Base-by-base conservation (phyloP, 2,797 vertebrate species). In the Brachyalestes nurse region DNA sequence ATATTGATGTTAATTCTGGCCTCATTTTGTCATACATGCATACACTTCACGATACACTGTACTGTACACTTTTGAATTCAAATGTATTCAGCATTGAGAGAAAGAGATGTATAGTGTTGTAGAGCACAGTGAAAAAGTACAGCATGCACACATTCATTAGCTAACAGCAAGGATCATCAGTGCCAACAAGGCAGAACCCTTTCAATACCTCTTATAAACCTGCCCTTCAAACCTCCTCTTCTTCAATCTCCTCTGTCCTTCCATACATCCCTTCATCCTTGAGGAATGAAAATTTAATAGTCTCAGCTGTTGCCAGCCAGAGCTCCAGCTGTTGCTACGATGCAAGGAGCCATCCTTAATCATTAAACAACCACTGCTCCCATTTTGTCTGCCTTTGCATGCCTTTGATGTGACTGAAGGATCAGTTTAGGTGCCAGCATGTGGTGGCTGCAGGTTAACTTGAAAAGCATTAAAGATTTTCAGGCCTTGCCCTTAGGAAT, bases 261-360 rank as follows among this genome's bases (percentile, higher is more conserved):
- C 60, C 38, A 51, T 64, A 10, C 42, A 60, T 71, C 47, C 49
- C 65, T 82, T 25, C 62, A 70, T 72, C 62, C 80, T 77, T 74
- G 61, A 77, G 77, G 67, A 74, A 78, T 85, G 78, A 83, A 70
- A 51, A n/a, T 75, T 57, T 78, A 86, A 86, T 79, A 82, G 42
- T 74, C 51, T 83, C 84, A 78, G 69, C 78, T 80, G 84, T 66
- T 73, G 77, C 42, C 77, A 82, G 83, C 60, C 66, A 76, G 79
- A 69, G 60, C 58, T 72, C 75, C 79, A 83, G 82, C 78, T 81
- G 84, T 81, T 53, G 57, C 42, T 51, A 57, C 25, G 51, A 42
- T 55, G 78, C 78, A 75, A 60, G 61, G 67, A 75, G 78, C 75
- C 82, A 76, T 83, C 82, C 75, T 86, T 76, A 83, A 75, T 86